A percentile compares a stretch with the other conserved stretches of the same genome.
These are phyloP conservation scores for Eristalis tenax DNA, from an alignment of 2,888 invertebrate genomes.

Conservation along the genomic window DNA sequence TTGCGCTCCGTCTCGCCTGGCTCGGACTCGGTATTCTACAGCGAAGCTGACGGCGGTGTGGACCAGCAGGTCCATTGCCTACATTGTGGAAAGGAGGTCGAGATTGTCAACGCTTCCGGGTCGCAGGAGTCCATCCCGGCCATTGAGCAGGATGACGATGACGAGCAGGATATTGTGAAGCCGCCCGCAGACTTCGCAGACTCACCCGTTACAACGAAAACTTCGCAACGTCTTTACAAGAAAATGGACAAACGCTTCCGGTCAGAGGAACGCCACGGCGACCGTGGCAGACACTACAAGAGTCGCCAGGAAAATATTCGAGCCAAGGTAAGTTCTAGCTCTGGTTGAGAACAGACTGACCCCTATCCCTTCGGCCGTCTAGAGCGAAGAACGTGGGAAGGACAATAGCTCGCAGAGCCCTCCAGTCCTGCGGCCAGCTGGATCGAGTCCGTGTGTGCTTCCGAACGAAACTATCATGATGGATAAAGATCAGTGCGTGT, in stretches of 20 bases:
- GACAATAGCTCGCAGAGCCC: conserved; percentile 88
- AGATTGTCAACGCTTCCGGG: conserved; percentile 82
- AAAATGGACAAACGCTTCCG: conserved; percentile 90
- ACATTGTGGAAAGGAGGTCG: conserved; percentile 91
- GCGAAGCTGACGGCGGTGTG: conserved; percentile 85
- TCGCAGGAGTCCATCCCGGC: conserved; percentile 81
- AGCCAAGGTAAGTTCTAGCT: conserved; percentile 85
- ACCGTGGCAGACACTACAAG: conserved; percentile 84
- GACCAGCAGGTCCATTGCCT: conserved; percentile 87
- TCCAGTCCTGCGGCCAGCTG: conserved; percentile 85
- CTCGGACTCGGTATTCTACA: conserved; percentile 94
- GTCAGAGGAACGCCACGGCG: conserved; percentile 88
- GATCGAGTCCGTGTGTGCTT: conserved; percentile 86
- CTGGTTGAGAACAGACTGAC: neutral
- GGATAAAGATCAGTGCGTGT: conserved; percentile 84
- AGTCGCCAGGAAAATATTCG: conserved; percentile 87
- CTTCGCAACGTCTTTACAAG: conserved; percentile 85
- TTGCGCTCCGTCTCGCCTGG: conserved; percentile 94
- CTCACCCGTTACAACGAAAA: conserved; percentile 86
- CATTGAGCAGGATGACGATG: conserved; percentile 82
- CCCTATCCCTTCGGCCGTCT: conserved; percentile 4
- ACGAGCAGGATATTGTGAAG: conserved; percentile 87
- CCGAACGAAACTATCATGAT: conserved; percentile 77
- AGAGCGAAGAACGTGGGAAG: conserved; percentile 88
- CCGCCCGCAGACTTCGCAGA: conserved; percentile 95